phyloP scores from a whole-genome alignment of 2,113 vertebrate genomes.

The Amazona guildingii region DNA sequence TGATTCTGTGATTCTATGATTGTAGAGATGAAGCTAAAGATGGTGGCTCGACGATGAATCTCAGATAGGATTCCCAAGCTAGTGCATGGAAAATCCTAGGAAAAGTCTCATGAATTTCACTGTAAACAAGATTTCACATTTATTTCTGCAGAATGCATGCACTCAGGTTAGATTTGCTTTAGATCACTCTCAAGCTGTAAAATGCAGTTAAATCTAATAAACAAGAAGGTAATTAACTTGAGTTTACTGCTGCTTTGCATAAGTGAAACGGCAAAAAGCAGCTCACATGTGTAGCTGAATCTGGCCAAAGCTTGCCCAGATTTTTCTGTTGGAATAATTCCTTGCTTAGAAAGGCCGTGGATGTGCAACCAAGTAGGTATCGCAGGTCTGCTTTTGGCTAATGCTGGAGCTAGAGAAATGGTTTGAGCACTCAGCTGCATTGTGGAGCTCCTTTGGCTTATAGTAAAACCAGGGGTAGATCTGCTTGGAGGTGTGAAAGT shows the following conservation, averaged over 20 bases:
- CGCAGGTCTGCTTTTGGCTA: background rate
- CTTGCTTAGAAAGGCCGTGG: background rate
- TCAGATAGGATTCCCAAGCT: background rate
- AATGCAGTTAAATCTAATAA: background rate
- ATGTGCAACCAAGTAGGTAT: background rate
- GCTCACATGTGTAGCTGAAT: rapidly evolving
- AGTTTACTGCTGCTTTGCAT: background rate
- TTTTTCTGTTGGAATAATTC: background rate
- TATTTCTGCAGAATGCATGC: background rate
- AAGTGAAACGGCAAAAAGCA: background rate
- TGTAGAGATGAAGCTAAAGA: background rate
- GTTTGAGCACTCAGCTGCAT: background rate
- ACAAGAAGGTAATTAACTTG: background rate
- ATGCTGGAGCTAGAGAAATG: background rate
- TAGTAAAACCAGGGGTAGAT: background rate
- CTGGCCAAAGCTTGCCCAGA: background rate
- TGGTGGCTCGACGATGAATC: background rate
- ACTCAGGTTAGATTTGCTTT: background rate
- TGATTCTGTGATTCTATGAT: background rate
- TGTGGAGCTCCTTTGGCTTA: background rate
- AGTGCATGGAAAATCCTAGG: background rate
- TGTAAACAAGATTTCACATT: background rate
- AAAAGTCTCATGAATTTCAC: background rate
- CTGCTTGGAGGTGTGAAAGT: background rate
- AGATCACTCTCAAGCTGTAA: background rate